Conservation (phyloP, 1,140 invertebrate species). For the Drosophila rufa region DNA sequence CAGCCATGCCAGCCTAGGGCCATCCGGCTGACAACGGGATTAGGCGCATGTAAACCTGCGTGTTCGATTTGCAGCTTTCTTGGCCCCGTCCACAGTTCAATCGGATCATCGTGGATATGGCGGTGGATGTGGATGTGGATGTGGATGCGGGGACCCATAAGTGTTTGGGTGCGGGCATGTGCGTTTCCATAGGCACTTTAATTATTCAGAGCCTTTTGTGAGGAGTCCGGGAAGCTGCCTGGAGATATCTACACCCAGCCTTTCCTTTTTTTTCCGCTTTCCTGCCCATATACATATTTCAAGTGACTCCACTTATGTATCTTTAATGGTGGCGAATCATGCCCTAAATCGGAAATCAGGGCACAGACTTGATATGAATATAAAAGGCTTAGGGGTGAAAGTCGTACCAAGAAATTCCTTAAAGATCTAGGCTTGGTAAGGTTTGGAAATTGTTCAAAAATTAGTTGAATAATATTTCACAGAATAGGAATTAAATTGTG, state of each 20-base stretch:
- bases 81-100: slow-evolving; percentile 23
- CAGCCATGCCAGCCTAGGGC: slow-evolving; percentile 28
- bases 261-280: slow-evolving; percentile 10
- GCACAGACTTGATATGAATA: slow-evolving; percentile 20
- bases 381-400: neutral
- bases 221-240: slow-evolving; percentile 26
- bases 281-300: slow-evolving; percentile 20
- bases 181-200: slow-evolving; percentile 54
- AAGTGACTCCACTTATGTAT: slow-evolving; percentile 42
- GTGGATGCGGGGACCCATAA: slow-evolving; percentile 11
- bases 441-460: neutral
- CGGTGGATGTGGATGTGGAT: neutral
- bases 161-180: slow-evolving; percentile 25
- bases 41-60: slow-evolving; percentile 64
- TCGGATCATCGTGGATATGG: slow-evolving; percentile 41
- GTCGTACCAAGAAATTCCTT: neutral
- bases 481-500: neutral
- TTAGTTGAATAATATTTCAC: neutral
- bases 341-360: slow-evolving; percentile 33
- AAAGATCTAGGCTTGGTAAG: neutral
- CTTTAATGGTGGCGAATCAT: slow-evolving; percentile 36
- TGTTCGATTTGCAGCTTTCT: slow-evolving; percentile 71
- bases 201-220: slow-evolving; percentile 65
- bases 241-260: neutral
- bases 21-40: slow-evolving; percentile 66